phyloP scores from a whole-genome alignment of 2,888 invertebrate species.

The Saturnia japonica region DNA sequence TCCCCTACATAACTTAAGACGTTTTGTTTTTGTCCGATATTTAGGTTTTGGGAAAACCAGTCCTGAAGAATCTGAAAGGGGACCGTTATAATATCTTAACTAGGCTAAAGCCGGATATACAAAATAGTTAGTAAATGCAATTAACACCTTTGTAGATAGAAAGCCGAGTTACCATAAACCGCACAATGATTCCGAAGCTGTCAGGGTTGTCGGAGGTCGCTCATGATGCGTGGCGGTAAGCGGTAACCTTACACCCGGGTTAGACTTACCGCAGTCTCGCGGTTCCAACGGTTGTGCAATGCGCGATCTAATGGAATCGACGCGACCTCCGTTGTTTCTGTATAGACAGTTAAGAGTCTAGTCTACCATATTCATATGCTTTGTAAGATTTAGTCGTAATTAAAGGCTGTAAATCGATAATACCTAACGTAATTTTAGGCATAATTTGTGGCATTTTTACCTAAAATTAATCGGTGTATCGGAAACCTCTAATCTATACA shows the following conservation, averaged over 20 bases:
- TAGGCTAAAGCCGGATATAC: background rate
- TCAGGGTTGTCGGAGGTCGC: constrained; percentile 47
- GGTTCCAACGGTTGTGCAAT: constrained; percentile 66
- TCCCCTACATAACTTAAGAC: too few relatives aligned
- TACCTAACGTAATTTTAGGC: too few relatives aligned
- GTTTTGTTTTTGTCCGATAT: too few relatives aligned
- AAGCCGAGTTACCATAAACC: constrained; percentile 16
- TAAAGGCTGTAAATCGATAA: too few relatives aligned
- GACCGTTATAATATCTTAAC: too few relatives aligned
- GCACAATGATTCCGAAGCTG: constrained; percentile 16
- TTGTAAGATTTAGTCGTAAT: too few relatives aligned
- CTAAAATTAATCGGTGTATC: too few relatives aligned
- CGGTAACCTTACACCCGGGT: constrained; percentile 49
- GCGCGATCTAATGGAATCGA: constrained; percentile 38
- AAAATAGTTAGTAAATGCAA: background rate
- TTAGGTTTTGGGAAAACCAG: too few relatives aligned
- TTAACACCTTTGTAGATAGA: background rate
- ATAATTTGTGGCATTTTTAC: too few relatives aligned
- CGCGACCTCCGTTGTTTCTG: background rate
- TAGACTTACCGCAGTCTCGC: constrained; percentile 61
- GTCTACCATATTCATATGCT: background rate
- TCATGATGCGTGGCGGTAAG: constrained; percentile 62
- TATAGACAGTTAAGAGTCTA: background rate
- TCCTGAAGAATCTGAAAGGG: too few relatives aligned
- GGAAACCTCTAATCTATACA: too few relatives aligned